A percentile compares a stretch with the other conserved stretches of the same genome.
Conservation (phyloP, 1,140 invertebrate species). For the Drosophila truncata region DNA sequence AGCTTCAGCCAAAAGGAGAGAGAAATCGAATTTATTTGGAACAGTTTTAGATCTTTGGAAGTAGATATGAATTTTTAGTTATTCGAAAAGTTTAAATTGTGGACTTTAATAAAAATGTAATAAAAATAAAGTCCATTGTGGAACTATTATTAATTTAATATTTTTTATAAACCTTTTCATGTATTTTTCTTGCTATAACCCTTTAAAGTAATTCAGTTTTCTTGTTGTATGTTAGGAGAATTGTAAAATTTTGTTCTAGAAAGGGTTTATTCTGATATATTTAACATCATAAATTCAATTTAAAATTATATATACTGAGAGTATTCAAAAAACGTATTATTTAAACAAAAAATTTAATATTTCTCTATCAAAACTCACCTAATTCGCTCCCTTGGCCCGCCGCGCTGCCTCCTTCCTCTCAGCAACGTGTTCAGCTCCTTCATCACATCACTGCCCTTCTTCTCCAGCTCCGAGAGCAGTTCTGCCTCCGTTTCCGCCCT, state of each 20-base stretch:
- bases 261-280: neutral
- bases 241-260: no score
- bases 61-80: neutral
- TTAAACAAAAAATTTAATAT: no score
- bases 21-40: constrained; percentile 9
- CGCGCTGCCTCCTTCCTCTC: constrained; percentile 56
- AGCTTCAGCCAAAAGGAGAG: constrained; percentile 29
- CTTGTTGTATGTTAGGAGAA: neutral
- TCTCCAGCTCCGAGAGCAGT: constrained; percentile 86
- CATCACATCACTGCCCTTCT: constrained; percentile 87
- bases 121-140: neutral
- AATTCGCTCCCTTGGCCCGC: constrained; percentile 61
- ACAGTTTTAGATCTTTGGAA: constrained; percentile 2
- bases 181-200: neutral
- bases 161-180: neutral
- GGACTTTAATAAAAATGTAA: neutral
- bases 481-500: constrained; percentile 84
- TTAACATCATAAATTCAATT: neutral
- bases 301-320: no score
- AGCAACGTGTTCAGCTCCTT: constrained; percentile 86
- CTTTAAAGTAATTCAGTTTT: neutral
- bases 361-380: constrained; percentile 54
- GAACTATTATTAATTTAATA: neutral
- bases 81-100: neutral
- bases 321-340: no score